Base-by-base conservation (phyloP, 2,888 invertebrate genomes). In the Pteria penguin region DNA sequence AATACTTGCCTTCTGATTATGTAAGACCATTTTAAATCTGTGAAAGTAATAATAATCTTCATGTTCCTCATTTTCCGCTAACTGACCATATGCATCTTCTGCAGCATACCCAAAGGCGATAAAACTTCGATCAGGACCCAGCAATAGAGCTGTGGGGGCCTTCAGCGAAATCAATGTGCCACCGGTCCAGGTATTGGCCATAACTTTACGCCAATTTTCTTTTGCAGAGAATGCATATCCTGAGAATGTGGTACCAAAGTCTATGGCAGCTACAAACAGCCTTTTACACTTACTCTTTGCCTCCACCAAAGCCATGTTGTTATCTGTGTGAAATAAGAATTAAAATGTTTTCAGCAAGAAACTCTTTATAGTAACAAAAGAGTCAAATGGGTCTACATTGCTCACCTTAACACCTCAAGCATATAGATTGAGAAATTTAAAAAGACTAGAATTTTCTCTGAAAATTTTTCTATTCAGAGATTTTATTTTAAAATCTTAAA, bases 71-170 rank as follows among this genome's bases (percentile, higher is more conserved):
- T 57, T 32, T 22, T 22, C 18, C 11, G 63, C 33, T n/a, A 75
- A 24, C 1, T 55, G 52, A 33, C n/a, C 14, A 22, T 63, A 75
- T 32, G 63, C 29, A 54, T 33, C 58, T 65, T 70, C 75, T 1
- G 75, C 75, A 4, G 69, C 75, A 36, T 63, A 69, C 31, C 75
- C 75, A 69, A 75, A 75, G 1, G 69, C 63, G 5, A 27, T 31
- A 33, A 75, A 58, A 2, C 32, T 36, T 31, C 36, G 54, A 24
- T 69, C 45, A 14, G 55, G 26, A 63, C 69, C 58, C 26, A 75
- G 57, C 3, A 75, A 58, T n/a, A 75, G 33, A 26, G 75, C 75
- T 69, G 75, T 75, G 4, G 75, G 75, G 11, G 75, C 57, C 36
- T 75, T 75, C 2, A 57, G 27, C 1, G 73, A 67, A 24, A 73